phyloP scores from a whole-genome alignment of 2,113 vertebrate genomes.

The Miniopterus natalensis region DNA sequence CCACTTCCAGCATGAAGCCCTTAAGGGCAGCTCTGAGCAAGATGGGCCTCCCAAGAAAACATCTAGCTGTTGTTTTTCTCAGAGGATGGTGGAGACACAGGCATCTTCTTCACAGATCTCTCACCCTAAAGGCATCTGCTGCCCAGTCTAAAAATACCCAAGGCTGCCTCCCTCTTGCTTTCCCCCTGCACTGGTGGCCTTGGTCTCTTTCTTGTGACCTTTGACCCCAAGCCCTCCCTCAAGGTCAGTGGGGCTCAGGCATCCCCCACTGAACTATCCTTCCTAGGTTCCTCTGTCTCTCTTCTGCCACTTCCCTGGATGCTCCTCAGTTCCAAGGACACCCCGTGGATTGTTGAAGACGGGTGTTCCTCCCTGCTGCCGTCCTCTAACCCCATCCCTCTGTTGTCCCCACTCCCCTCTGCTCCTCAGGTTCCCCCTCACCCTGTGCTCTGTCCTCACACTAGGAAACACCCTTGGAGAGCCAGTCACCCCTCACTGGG shows the following conservation, averaged over 20 bases:
- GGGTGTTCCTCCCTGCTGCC: background rate
- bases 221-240: background rate
- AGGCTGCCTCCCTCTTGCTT: background rate
- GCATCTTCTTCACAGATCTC: constrained; percentile 8
- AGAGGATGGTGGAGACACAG: background rate
- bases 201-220: constrained; percentile 33
- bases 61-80: constrained; percentile 53
- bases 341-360: background rate
- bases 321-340: background rate
- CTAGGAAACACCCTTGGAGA: constrained; percentile 66
- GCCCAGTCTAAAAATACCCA: constrained; percentile 67
- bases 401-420: background rate
- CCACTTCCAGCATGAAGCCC: background rate
- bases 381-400: background rate
- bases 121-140: constrained; percentile 68
- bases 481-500: constrained; percentile 66
- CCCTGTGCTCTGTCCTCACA: constrained; percentile 31
- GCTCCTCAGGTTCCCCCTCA: background rate
- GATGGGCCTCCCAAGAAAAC: background rate
- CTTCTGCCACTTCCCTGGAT: background rate
- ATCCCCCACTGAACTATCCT: background rate
- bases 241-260: background rate
- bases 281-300: background rate
- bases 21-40: background rate
- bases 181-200: background rate